These are phyloP conservation scores for Acanthisitta chloris DNA, from an alignment of 2,113 vertebrate genomes.

Conservation along the genomic window DNA sequence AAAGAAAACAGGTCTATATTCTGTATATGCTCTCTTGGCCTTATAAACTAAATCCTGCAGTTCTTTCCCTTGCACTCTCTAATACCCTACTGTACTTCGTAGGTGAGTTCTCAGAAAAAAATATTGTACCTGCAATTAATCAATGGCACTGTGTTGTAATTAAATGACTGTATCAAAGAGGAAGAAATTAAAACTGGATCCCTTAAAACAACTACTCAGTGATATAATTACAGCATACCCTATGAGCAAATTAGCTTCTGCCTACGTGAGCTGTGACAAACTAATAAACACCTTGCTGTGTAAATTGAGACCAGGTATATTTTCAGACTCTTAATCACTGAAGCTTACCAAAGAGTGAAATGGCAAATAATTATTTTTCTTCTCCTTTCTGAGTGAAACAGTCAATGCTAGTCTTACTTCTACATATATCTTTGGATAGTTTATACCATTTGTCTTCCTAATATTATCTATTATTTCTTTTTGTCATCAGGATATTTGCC, in stretches of 20 bases:
- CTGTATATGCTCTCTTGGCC: background rate
- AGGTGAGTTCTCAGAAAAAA: slow-evolving; percentile 9
- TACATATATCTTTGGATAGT: background rate
- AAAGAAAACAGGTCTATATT: background rate
- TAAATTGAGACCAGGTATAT: slow-evolving; percentile 54
- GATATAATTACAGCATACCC: slow-evolving; percentile 50
- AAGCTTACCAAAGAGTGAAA: slow-evolving; percentile 24
- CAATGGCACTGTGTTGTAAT: background rate
- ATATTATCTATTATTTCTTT: background rate
- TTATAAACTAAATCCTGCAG: background rate
- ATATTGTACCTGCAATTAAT: slow-evolving; percentile 39
- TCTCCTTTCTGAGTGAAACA: background rate
- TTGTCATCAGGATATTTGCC: background rate
- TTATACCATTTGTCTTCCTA: background rate
- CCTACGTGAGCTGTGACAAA: slow-evolving; percentile 54
- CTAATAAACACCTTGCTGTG: slow-evolving; percentile 63
- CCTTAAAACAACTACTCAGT: slow-evolving; percentile 25
- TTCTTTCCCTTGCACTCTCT: background rate
- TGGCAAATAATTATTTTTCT: background rate
- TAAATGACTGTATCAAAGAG: slow-evolving; percentile 52
- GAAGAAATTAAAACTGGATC: slow-evolving; percentile 45
- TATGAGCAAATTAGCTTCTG: slow-evolving; percentile 50
- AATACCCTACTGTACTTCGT: background rate
- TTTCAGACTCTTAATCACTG: slow-evolving; percentile 50
- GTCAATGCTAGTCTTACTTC: background rate